Evolutionary conservation across 2,888 invertebrate species (phyloP), one percentile per base, ranked within the genome.

Genomic region (Troides helena): DNA sequence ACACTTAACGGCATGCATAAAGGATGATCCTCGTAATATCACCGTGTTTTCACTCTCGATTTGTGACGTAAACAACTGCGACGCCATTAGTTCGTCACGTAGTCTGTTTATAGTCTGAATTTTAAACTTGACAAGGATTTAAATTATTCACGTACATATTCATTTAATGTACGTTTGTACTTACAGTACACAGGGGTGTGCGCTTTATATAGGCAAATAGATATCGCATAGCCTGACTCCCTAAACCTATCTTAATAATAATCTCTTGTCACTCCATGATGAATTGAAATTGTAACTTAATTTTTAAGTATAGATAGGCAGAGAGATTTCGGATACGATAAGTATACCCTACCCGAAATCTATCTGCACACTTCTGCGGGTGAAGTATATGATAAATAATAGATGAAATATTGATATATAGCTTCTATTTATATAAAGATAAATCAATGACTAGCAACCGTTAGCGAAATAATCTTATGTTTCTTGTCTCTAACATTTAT

Each of bases 11-110:
- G 76, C 78, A 80, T 81, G 77, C 80, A 78, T 73, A 69, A 78
- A 81, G 81, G 80, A 81, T 82, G 78, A 80, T 79, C 73, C 74
- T 79, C 72, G 75, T 76, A 74, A 77, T 77, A 77, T 78, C 74
- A 71, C 73, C 73, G 70, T 70, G 74, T 74, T 77, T 78, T 79
- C 80, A 78, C 79, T 78, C 82, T 78, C 79, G 76, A 76, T 77
- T 79, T 76, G 74, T 74, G 70, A 73, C 62, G 65, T 62, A 61
- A 62, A 69, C 58, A 36, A 58, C 65, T 70, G 69, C 68, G 71
- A 67, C 72, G 67, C 66, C 53, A 70, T 62, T 68, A 59, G 39
- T 59, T 58, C 60, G 62, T 23, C 65, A 61, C 61, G 18, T 46
- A n/a, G 23, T 18, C 18, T 62, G 21, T 69, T 57, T 69, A 62